A percentile compares a stretch with the other conserved stretches of the same genome.
Conservation (phyloP, 2,888 invertebrate species). For the Archips crataeganus region DNA sequence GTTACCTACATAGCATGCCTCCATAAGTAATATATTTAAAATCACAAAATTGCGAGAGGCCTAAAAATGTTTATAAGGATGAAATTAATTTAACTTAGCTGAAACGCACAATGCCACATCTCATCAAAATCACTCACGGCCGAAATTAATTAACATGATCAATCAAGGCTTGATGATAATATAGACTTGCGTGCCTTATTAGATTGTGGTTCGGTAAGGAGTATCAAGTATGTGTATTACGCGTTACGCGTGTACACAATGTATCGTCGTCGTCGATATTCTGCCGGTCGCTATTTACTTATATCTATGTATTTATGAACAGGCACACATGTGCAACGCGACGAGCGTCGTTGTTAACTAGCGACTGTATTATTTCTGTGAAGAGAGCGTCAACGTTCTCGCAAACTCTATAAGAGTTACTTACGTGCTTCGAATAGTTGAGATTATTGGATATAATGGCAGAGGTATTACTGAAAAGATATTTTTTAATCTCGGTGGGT, state of each 20-base stretch:
- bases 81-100: background rate
- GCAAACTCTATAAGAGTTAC: slow-evolving; percentile 26
- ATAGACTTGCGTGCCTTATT: slow-evolving; percentile 24
- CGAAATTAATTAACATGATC: slow-evolving; percentile 23
- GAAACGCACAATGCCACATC: background rate
- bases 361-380: slow-evolving; percentile 25
- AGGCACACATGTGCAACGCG: slow-evolving; percentile 5
- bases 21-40: too few relatives aligned
- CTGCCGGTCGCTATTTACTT: background rate
- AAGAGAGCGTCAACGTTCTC: slow-evolving; percentile 16
- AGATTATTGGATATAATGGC: slow-evolving; percentile 3
- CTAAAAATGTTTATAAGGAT: background rate
- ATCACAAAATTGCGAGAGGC: background rate
- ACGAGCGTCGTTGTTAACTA: slow-evolving; percentile 11
- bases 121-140: background rate
- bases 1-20: too few relatives aligned
- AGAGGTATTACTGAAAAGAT: slow-evolving; percentile 25
- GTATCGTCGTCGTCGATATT: background rate
- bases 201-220: slow-evolving; percentile 12
- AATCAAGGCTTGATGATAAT: slow-evolving; percentile 9
- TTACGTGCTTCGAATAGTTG: slow-evolving; percentile 26
- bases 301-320: background rate
- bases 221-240: slow-evolving; percentile 2
- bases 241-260: slow-evolving; percentile 6
- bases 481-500: slow-evolving; percentile 17